Conservation (phyloP, 2,888 invertebrate genomes). For the Julus scandinavius region DNA sequence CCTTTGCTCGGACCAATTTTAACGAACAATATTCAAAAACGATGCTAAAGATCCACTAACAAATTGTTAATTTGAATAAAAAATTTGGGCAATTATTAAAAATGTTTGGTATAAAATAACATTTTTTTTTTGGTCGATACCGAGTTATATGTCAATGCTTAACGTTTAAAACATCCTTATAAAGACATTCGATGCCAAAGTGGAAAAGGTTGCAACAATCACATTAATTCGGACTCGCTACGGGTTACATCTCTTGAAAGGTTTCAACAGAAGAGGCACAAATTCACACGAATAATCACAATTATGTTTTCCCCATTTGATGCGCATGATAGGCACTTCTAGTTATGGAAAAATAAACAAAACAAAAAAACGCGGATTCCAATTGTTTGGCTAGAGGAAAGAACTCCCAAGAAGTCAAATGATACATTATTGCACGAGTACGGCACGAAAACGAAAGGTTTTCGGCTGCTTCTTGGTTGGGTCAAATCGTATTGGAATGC, state of each 20-base stretch:
- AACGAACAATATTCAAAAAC: neutral
- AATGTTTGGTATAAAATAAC: neutral
- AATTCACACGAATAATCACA: constrained; percentile 46
- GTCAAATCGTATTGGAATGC: constrained; percentile 43
- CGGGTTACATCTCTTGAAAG: constrained; percentile 8
- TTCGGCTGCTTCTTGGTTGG: constrained; percentile 40
- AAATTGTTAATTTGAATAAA: neutral
- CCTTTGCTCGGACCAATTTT: neutral
- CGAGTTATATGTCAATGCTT: neutral
- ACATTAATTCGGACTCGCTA: neutral
- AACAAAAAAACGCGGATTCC: neutral
- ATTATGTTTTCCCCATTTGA: constrained; percentile 39
- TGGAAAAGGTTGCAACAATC: neutral
- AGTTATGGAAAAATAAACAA: constrained; percentile 4
- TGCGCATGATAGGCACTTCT: constrained; percentile 46
- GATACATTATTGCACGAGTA: constrained; percentile 33
- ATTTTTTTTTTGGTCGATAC: neutral
- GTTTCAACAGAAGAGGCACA: constrained; percentile 41
- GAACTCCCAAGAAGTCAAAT: neutral
- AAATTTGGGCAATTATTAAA: neutral
- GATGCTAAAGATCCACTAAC: neutral
- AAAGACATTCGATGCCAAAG: neutral
- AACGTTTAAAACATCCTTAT: neutral
- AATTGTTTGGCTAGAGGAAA: constrained; percentile 9
- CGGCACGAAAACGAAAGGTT: constrained; percentile 29